phyloP scores from a whole-genome alignment of 2,888 invertebrate genomes.

The Plagiodera versicolora region DNA sequence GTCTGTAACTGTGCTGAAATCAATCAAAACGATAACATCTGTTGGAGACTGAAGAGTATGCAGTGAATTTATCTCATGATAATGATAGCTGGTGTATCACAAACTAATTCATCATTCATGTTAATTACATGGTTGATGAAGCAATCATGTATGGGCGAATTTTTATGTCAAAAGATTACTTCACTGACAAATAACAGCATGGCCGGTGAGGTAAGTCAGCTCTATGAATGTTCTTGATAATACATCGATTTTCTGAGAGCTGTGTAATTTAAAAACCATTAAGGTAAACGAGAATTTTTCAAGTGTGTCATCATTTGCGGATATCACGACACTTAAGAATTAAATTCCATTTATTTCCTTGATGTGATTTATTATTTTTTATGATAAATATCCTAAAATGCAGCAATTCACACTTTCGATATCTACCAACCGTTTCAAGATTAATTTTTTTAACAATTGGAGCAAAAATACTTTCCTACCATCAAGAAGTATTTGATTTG shows the following conservation, averaged over 20 bases:
- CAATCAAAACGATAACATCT: constrained; percentile 25
- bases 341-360: not conserved
- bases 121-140: constrained; percentile 20
- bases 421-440: too few relatives aligned
- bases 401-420: too few relatives aligned
- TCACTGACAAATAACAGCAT: constrained; percentile 12
- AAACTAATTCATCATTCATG: constrained; percentile 21
- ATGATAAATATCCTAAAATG: not conserved
- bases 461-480: too few relatives aligned
- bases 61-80: constrained; percentile 21
- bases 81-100: constrained; percentile 15
- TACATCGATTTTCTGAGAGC: not conserved
- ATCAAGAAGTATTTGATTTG: too few relatives aligned
- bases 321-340: not conserved
- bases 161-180: constrained; percentile 14
- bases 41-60: constrained; percentile 20
- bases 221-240: not conserved
- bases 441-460: too few relatives aligned
- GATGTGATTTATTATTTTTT: not conserved
- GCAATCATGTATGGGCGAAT: constrained; percentile 15
- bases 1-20: constrained; percentile 17
- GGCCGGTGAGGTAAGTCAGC: not conserved
- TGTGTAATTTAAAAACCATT: not conserved
- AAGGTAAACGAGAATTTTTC: not conserved
- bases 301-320: not conserved